Base-by-base conservation (phyloP, 2,797 vertebrate species). In the Enteromius afrohamiltoni region DNA sequence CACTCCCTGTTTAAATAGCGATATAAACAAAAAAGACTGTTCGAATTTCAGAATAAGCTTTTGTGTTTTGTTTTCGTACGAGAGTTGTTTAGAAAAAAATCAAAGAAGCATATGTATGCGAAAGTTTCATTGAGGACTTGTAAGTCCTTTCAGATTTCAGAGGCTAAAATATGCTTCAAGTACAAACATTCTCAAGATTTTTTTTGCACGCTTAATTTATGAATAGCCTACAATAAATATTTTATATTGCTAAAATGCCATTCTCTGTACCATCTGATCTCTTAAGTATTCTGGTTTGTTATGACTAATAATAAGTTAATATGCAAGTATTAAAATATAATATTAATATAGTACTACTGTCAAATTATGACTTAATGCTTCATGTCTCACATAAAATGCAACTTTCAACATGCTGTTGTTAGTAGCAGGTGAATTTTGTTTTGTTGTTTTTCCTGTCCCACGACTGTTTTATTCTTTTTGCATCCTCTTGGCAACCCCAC, bases 401-500 rank as follows among this genome's bases (percentile, higher is more conserved):
- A 19, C 29, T 60, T 23, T 37, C 45, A 68, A 49, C 47, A 19
- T 49, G 26, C 13, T 80, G 26, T 67, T 29, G 68, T 23, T 23
- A 74, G 47, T 53, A 64, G 71, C 71, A 86, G 83, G 84, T 84
- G 53, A 80, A 75, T 74, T 65, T 84, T 76, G 80, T 77, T 87
- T 83, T 86, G 83, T 85, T 88, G 10, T 85, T 78, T 71, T 90
- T 87, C 75, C 76, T 85, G n/a, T 86, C 84, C 78, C 75, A 82
- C 37, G n/a, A 71, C 71, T 64, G 47, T 75, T 87, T 85, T 40
- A 64, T 89, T 84, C 69, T 65, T 31, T 79, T n/a, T 70, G 62
- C 73, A 89, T 87, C 85, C 83, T 84, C 79, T 82, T 89, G 87
- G 87, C 88, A 85, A 31, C 23, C 68, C 53, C 83, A 85, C 85